Evolutionary conservation across 2,797 vertebrate species (phyloP).

Genomic region (Mastacembelus armatus): DNA sequence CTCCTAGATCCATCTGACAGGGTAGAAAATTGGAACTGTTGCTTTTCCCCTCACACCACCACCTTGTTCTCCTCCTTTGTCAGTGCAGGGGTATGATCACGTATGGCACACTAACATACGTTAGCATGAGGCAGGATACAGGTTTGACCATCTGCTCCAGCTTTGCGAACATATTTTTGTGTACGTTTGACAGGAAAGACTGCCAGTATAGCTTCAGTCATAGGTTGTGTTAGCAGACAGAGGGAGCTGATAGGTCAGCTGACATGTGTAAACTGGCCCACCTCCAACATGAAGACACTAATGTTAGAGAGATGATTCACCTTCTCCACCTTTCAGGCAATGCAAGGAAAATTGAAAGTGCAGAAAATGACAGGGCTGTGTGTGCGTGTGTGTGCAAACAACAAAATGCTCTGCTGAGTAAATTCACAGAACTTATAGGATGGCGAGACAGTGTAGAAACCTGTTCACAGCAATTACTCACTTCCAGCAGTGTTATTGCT

Average conservation of each 20-base stretch:
- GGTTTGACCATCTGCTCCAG: slow-evolving; percentile 54
- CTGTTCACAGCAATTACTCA: slow-evolving; percentile 9
- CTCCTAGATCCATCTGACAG: slow-evolving; percentile 75
- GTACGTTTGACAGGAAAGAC: slow-evolving; percentile 23
- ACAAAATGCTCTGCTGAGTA: slow-evolving; percentile 4
- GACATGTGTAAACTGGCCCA: slow-evolving; percentile 13
- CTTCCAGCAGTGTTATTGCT: background rate
- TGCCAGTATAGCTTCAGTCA: background rate
- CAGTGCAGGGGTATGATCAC: slow-evolving; percentile 32
- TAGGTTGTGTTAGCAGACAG: slow-evolving; percentile 23
- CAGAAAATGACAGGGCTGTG: slow-evolving; percentile 3
- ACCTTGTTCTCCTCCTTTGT: background rate
- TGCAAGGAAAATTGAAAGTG: slow-evolving; percentile 25
- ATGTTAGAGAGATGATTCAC: slow-evolving; percentile 43
- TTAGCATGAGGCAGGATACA: slow-evolving; percentile 39
- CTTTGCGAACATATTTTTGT: slow-evolving; percentile 18
- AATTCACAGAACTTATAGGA: slow-evolving; percentile 8
- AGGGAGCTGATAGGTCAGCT: slow-evolving; percentile 39
- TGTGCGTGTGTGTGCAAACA: slow-evolving; percentile 5
- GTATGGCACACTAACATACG: slow-evolving; percentile 22
- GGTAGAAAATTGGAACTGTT: slow-evolving; percentile 76
- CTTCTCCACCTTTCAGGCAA: slow-evolving; percentile 30
- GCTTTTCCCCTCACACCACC: slow-evolving; percentile 36
- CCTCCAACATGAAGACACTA: slow-evolving; percentile 35
- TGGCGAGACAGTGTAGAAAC: background rate